Percentiles rank a stretch among this genome's conserved stretches.
These are phyloP conservation scores for Dicaeum eximium DNA, from an alignment of 2,113 vertebrate species.

Conservation along the genomic window DNA sequence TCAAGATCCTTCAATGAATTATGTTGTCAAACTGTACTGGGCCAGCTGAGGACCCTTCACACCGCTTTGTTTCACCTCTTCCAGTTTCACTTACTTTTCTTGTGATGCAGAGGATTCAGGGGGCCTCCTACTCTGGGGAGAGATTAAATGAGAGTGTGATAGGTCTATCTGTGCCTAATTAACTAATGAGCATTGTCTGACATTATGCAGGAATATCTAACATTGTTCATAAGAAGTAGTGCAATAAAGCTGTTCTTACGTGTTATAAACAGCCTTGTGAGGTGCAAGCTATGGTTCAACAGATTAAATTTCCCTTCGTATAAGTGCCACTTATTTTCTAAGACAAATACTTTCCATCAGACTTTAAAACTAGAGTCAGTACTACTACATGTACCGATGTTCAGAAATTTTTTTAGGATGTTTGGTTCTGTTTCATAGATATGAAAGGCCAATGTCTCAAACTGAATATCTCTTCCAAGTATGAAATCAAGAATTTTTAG, in stretches of 20 bases:
- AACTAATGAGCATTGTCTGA: neutral
- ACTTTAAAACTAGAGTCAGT: neutral
- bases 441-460: neutral
- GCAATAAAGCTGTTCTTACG: neutral
- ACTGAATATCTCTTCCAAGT: neutral
- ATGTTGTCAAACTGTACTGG: neutral
- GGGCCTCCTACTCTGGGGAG: neutral
- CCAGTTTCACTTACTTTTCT: neutral
- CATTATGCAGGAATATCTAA: neutral
- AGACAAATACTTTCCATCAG: neutral
- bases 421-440: neutral
- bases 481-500: neutral
- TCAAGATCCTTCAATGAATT: neutral
- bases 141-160: neutral
- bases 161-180: neutral
- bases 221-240: neutral
- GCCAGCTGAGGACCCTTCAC: neutral
- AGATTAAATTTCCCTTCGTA: neutral
- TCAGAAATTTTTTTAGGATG: neutral
- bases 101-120: neutral
- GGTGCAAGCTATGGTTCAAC: neutral
- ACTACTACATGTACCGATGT: rapidly evolving
- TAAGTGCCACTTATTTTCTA: neutral
- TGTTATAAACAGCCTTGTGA: neutral
- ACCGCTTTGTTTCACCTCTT: neutral